Evolutionary conservation across 1,140 invertebrate species (phyloP).

Genomic region (Ephestia elutella): DNA sequence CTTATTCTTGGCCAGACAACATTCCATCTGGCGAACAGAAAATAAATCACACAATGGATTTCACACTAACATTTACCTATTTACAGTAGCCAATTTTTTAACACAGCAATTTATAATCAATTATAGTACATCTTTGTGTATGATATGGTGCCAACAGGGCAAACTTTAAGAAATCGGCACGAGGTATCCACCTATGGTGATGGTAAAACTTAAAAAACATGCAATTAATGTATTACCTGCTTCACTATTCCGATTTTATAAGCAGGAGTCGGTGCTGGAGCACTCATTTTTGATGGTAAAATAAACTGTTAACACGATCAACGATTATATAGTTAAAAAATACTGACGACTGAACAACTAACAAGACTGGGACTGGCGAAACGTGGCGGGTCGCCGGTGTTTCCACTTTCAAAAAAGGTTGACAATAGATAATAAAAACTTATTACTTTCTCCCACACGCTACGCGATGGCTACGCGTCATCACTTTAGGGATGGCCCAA

Average conservation of each 20-base stretch:
- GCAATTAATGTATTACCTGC: slow-evolving; percentile 56
- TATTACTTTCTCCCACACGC: slow-evolving; percentile 9
- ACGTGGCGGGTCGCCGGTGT: slow-evolving; percentile 60
- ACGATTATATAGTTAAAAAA: slow-evolving; percentile 45
- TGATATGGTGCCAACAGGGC: slow-evolving; percentile 62
- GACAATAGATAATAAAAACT: slow-evolving; percentile 15
- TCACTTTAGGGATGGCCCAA: background rate
- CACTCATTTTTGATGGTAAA: slow-evolving; percentile 55
- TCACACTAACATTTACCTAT: background rate
- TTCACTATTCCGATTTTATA: slow-evolving; percentile 67
- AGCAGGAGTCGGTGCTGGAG: slow-evolving; percentile 46
- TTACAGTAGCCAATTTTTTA: background rate
- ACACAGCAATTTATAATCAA: background rate
- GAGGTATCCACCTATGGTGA: slow-evolving; percentile 34
- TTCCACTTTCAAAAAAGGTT: slow-evolving; percentile 38
- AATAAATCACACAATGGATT: background rate
- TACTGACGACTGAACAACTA: slow-evolving; percentile 49
- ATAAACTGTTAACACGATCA: slow-evolving; percentile 32
- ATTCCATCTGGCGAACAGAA: slow-evolving; percentile 3
- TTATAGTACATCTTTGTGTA: background rate
- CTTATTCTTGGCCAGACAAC: slow-evolving; percentile 1
- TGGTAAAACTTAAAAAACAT: slow-evolving; percentile 27
- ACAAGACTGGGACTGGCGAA: slow-evolving; percentile 60
- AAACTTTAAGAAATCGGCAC: slow-evolving; percentile 49
- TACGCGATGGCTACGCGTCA: slow-evolving; percentile 8